Evolutionary conservation across 2,797 vertebrate species (phyloP).

Genomic region (Coracias cyanogaster): DNA sequence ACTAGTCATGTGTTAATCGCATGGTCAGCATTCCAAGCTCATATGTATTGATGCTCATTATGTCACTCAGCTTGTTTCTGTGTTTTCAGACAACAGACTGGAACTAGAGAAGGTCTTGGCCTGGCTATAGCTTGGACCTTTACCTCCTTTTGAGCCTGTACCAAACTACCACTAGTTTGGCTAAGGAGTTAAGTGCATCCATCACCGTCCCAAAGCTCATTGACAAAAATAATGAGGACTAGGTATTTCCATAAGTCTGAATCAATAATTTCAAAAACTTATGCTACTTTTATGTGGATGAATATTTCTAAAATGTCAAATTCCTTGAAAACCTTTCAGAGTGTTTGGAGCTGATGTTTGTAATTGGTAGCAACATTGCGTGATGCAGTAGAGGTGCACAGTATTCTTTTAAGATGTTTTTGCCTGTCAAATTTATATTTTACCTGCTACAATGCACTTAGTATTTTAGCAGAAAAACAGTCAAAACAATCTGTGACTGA

Average conservation of each 20-base stretch:
- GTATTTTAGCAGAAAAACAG: background rate
- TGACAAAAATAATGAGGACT: background rate
- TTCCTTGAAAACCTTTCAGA: background rate
- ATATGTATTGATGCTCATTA: background rate
- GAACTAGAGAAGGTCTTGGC: background rate
- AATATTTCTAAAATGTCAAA: background rate
- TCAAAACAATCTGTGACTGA: background rate
- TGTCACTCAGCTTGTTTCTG: background rate
- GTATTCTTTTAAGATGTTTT: background rate
- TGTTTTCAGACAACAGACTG: background rate
- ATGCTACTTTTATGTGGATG: background rate
- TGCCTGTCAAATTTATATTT: background rate
- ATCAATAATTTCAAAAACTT: background rate
- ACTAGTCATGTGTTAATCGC: background rate
- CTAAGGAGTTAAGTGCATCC: background rate
- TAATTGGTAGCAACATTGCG: background rate
- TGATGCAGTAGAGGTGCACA: background rate
- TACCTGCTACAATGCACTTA: background rate
- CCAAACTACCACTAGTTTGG: background rate
- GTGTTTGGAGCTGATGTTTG: background rate
- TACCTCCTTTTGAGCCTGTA: background rate
- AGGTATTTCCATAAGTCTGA: background rate
- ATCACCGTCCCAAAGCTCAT: background rate
- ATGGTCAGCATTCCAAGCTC: background rate
- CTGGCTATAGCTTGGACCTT: background rate